Evolutionary conservation across 2,797 vertebrate species (phyloP), one percentile per base, ranked within the genome.

Genomic region (Poecilia wingei): DNA sequence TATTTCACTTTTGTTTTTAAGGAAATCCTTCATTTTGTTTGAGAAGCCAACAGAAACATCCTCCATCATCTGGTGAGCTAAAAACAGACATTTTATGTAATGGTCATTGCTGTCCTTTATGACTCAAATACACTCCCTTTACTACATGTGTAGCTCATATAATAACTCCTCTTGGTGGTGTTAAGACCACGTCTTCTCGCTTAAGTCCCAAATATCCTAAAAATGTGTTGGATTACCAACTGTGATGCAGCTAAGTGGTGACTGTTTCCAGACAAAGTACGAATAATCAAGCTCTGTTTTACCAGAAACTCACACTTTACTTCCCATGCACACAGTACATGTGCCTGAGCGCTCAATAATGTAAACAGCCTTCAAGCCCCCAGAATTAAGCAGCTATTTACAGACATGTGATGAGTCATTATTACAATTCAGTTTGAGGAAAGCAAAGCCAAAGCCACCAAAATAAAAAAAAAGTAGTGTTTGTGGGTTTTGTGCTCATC

Each of bases 351-450:
- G 31, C 70, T 81, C 59, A 14, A 45, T 75, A 68, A 66, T 75
- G 76, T 83, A 82, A 81, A 79, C 49, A 47, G 73, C 76, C 77
- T 1, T 47, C n/a, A 86, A 80, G 55, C 7, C 61, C 46, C 18
- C 64, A 59, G 59, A 49, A 39, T 71, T 45, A 80, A 79, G 75
- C 31, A 80, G 77, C 79, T 85, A 88, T 88, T 90, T 88, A 33
- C 33, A 75, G 84, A 85, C 76, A 82, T 46, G 51, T 43, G 64
- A 89, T 83, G 83, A 91, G 69, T 92, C 86, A 90, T 70, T 72
- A 73, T 79, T 82, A 79, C 36, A 68, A 49, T 79, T 28, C 64
- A 45, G 75, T 57, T 70, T 45, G 74, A 80, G 59, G n/a, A 47
- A 51, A 77, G 70, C 59, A 25, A 28, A 76, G 74, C n/a, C 6